Percentiles rank a stretch among this genome's conserved stretches.
Conservation (phyloP, 2,888 invertebrate genomes). For the Dryobota labecula region DNA sequence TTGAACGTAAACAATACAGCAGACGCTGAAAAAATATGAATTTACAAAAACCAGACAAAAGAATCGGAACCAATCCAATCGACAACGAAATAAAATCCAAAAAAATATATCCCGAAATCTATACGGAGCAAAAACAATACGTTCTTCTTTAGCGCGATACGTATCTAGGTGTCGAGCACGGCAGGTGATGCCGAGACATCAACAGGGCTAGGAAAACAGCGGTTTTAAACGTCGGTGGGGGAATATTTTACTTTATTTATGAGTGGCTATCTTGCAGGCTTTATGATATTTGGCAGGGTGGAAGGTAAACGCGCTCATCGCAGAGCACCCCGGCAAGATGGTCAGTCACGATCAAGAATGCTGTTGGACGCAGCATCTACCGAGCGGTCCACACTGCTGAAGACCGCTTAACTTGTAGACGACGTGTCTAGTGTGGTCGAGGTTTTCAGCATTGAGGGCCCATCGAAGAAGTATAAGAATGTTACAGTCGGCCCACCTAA, state of each 20-base stretch:
- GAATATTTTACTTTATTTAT: neutral
- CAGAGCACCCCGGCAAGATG: too few species aligned
- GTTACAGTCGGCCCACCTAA: neutral
- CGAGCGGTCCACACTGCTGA: too few species aligned
- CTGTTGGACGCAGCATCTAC: too few species aligned
- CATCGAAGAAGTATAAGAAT: too few species aligned
- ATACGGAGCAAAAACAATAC: conserved; percentile 58
- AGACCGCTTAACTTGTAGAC: too few species aligned
- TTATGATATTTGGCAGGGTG: too few species aligned
- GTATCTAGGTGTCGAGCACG: conserved; percentile 53
- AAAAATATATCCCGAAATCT: conserved; percentile 54
- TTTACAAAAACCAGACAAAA: conserved; percentile 44
- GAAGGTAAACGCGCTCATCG: too few species aligned
- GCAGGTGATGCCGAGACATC: conserved; percentile 58
- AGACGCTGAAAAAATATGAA: conserved; percentile 52
- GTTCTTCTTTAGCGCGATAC: conserved; percentile 52
- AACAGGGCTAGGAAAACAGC: conserved; percentile 35
- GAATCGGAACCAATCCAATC: conserved; percentile 57
- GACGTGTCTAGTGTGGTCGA: too few species aligned
- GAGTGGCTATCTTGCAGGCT: too few species aligned
- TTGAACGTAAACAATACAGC: conserved; percentile 10
- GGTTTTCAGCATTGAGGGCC: too few species aligned
- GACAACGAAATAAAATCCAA: conserved; percentile 54
- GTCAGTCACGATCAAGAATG: too few species aligned
- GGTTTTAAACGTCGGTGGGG: neutral